Evolutionary conservation across 2,888 invertebrate genomes (phyloP).

Genomic region (Pseudococcus viburni): DNA sequence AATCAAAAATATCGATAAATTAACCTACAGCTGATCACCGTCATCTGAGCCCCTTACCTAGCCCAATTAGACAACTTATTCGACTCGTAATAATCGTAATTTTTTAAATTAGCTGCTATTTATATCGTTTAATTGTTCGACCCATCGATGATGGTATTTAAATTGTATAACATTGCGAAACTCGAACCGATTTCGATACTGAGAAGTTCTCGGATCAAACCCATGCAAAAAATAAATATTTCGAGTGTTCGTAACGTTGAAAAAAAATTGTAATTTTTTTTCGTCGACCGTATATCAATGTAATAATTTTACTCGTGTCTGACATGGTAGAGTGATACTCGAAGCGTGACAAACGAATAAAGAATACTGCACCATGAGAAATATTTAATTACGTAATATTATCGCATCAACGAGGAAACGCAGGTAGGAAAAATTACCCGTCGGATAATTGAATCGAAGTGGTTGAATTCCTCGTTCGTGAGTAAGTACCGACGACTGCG

Average conservation of each 20-base stretch:
- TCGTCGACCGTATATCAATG: no score
- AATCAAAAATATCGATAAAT: not conserved
- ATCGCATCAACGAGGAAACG: constrained; percentile 18
- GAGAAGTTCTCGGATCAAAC: not conserved
- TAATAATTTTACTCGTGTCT: constrained; percentile 19
- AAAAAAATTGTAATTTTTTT: constrained; percentile 26
- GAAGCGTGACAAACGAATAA: constrained; percentile 51
- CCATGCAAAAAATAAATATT: no score
- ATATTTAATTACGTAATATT: constrained; percentile 44
- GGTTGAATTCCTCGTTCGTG: not conserved
- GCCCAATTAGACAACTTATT: constrained; percentile 18
- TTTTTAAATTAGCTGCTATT: constrained; percentile 15
- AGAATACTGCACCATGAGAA: not conserved
- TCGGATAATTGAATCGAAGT: not conserved
- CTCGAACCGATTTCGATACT: not conserved
- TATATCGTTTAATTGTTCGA: not conserved
- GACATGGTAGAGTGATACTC: not conserved
- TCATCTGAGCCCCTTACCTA: not conserved
- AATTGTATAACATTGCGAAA: constrained; percentile 25
- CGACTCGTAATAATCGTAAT: not conserved
- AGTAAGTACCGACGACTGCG: not conserved
- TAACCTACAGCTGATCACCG: not conserved
- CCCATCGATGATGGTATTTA: not conserved
- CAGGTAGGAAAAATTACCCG: not conserved
- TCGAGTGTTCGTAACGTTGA: no score